A percentile compares a stretch with the other conserved stretches of the same genome.
Conservation (phyloP, 2,888 invertebrate species). For the Andrena flavipes region DNA sequence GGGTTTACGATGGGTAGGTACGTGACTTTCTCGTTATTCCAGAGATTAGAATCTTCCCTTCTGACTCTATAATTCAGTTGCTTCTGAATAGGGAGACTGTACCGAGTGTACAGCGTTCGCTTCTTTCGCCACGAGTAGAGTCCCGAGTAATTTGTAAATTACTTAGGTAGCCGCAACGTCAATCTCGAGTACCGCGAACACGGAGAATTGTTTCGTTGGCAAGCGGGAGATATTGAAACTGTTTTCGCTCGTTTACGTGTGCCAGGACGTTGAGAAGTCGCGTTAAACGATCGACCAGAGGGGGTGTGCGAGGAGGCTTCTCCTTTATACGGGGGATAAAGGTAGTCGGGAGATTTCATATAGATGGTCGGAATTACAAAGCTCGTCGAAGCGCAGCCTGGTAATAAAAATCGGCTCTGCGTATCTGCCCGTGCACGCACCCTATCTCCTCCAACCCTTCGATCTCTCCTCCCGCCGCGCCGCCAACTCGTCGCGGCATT, state of each 20-base stretch:
- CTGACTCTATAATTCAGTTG: neutral
- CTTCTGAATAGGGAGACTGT: neutral
- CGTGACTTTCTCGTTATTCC: neutral
- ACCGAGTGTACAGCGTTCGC: neutral
- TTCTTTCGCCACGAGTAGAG: neutral
- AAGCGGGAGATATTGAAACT: neutral
- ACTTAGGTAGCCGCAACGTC: neutral
- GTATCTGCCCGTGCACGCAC: conserved; percentile 68
- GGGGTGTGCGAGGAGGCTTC: conserved; percentile 19
- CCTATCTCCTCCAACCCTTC: conserved; percentile 42
- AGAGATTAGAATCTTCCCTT: neutral
- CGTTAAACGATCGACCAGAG: conserved; percentile 46
- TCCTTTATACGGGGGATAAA: conserved; percentile 55
- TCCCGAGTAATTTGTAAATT: neutral
- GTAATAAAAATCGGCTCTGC: conserved; percentile 73
- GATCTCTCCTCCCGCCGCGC: conserved; percentile 34
- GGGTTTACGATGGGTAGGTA: neutral
- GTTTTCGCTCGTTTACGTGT: conserved; percentile 11
- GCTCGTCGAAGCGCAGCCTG: conserved; percentile 61
- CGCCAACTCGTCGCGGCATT: conserved; percentile 53
- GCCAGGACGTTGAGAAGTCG: conserved; percentile 32
- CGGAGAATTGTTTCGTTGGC: neutral
- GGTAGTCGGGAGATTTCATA: conserved; percentile 58
- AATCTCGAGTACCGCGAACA: neutral
- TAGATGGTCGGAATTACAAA: conserved; percentile 67